phyloP scores from a whole-genome alignment of 2,113 vertebrate genomes.

The Mugil cephalus region DNA sequence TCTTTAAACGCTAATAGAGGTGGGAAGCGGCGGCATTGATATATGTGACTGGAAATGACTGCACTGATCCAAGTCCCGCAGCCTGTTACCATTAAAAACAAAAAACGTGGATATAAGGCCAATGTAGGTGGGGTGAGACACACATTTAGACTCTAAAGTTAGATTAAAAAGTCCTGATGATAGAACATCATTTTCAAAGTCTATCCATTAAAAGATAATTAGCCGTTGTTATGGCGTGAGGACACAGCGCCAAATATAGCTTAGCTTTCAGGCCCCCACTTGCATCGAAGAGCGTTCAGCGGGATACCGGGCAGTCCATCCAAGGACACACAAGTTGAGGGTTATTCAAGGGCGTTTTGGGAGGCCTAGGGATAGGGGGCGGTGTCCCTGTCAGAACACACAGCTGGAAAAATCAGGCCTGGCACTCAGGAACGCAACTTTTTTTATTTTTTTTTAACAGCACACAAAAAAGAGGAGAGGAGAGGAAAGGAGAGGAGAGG shows the following conservation, averaged over 20 bases:
- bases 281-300: slow-evolving; percentile 62
- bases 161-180: slow-evolving; percentile 28
- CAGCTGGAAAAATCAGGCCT: slow-evolving; percentile 70
- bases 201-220: slow-evolving; percentile 71
- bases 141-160: slow-evolving; percentile 3
- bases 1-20: slow-evolving; percentile 37
- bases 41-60: slow-evolving; percentile 22
- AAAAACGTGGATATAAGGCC: slow-evolving; percentile 11
- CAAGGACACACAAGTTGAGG: slow-evolving; percentile 66
- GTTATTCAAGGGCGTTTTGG: slow-evolving; percentile 69
- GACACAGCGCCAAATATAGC: slow-evolving; percentile 68
- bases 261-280: slow-evolving; percentile 43
- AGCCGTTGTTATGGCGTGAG: slow-evolving; percentile 54
- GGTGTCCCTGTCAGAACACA: slow-evolving; percentile 46
- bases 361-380: slow-evolving; percentile 46
- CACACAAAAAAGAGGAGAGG: slow-evolving; percentile 20
- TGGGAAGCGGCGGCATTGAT: slow-evolving; percentile 2
- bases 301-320: slow-evolving; percentile 56
- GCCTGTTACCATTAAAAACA: neutral
- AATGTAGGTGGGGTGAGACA: neutral
- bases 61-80: neutral
- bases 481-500: slow-evolving; percentile 7
- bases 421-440: slow-evolving; percentile 41
- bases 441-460: slow-evolving; percentile 40
- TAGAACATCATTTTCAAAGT: slow-evolving; percentile 35